Evolutionary conservation across 2,888 invertebrate genomes (phyloP).

Genomic region (Mayetiola destructor): DNA sequence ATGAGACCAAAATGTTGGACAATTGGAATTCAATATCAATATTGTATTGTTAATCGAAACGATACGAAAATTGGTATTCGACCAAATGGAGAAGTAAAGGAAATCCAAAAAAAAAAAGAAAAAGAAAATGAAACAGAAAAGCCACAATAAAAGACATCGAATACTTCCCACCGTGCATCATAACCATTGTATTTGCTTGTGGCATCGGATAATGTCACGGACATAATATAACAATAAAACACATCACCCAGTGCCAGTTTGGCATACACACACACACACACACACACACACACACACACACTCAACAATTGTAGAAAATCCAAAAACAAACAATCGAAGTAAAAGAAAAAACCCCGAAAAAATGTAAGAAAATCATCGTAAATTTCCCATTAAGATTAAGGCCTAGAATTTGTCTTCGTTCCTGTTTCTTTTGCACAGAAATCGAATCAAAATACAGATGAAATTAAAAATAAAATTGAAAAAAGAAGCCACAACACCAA

Average conservation of each 20-base stretch:
- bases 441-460: background rate
- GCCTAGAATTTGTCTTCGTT: constrained; percentile 6
- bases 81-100: no score
- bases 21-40: no score
- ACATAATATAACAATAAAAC: background rate
- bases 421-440: no score
- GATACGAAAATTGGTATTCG: no score
- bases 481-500: background rate
- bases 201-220: background rate
- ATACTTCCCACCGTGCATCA: constrained; percentile 6
- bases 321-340: constrained; percentile 7
- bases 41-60: no score
- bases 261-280: no score
- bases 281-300: no score
- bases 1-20: no score
- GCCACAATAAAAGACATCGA: background rate
- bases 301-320: constrained; percentile 7
- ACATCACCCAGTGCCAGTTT: background rate
- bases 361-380: constrained; percentile 12
- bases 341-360: no score
- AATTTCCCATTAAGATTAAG: constrained; percentile 12
- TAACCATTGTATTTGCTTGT: background rate
- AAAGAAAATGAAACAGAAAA: background rate
- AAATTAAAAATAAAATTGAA: background rate
- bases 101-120: background rate